Conservation (phyloP, 2,888 invertebrate species). For the Epiblema foenella region DNA sequence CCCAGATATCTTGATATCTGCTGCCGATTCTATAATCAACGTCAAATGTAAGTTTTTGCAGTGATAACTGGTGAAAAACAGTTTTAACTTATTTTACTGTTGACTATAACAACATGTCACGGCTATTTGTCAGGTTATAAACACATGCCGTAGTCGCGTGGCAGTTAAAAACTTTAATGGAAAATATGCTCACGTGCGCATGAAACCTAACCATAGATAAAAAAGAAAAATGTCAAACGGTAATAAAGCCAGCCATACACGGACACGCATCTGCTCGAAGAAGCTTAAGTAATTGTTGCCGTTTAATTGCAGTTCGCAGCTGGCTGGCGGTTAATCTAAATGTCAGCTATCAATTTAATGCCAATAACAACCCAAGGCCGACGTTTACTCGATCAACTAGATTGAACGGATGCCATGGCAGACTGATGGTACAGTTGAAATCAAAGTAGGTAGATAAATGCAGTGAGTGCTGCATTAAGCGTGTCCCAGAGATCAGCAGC, state of each 20-base stretch:
- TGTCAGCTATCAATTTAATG: slow-evolving; percentile 78
- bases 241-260: slow-evolving; percentile 58
- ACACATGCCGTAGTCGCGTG: slow-evolving; percentile 13
- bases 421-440: slow-evolving; percentile 31
- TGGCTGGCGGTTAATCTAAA: slow-evolving; percentile 73
- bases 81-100: too few relatives aligned
- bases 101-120: neutral
- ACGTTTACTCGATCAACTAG: slow-evolving; percentile 56
- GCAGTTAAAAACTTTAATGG: slow-evolving; percentile 28
- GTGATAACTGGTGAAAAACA: too few relatives aligned
- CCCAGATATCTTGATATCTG: too few relatives aligned
- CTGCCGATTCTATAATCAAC: too few relatives aligned
- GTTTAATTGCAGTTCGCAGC: slow-evolving; percentile 73
- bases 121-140: slow-evolving; percentile 3
- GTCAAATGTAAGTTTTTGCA: too few relatives aligned
- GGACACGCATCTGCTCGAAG: slow-evolving; percentile 74
- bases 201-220: slow-evolving; percentile 21
- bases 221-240: slow-evolving; percentile 61
- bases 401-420: slow-evolving; percentile 46
- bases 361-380: slow-evolving; percentile 61
- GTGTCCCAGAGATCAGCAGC: too few relatives aligned
- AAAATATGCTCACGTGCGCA: slow-evolving; percentile 8
- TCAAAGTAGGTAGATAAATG: slow-evolving; percentile 33
- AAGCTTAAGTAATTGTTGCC: slow-evolving; percentile 53
- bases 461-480: slow-evolving; percentile 26